phyloP scores from a whole-genome alignment of 2,113 vertebrate genomes.

The Dermatemys mawii region DNA sequence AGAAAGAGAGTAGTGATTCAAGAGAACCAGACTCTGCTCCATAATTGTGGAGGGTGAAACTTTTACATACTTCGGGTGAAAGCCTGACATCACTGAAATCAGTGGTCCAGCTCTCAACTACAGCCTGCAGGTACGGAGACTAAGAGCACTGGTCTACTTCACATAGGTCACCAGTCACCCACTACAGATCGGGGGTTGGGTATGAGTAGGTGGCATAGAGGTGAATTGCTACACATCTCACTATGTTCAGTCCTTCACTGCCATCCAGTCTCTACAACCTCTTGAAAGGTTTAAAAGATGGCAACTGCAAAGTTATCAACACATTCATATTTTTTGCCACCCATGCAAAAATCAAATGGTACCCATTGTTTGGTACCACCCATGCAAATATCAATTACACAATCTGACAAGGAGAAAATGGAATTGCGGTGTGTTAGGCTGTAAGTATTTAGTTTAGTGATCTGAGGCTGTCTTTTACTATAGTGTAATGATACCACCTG shows the following conservation, averaged over 20 bases:
- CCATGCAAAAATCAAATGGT: slow-evolving; percentile 58
- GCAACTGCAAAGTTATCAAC: slow-evolving; percentile 34
- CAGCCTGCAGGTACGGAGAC: background rate
- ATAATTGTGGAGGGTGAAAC: background rate
- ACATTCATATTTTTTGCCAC: slow-evolving; percentile 38
- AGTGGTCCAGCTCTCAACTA: background rate
- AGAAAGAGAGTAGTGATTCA: background rate
- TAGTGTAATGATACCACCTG: slow-evolving; percentile 9
- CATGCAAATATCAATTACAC: slow-evolving; percentile 61
- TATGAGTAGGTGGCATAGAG: background rate
- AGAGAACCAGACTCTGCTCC: background rate
- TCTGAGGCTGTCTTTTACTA: slow-evolving; percentile 45
- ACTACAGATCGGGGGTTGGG: fast-evolving
- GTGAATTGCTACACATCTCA: background rate
- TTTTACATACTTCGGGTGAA: background rate
- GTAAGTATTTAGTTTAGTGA: slow-evolving; percentile 42
- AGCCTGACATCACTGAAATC: background rate
- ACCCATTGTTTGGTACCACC: slow-evolving; percentile 53
- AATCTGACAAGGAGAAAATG: slow-evolving; percentile 68
- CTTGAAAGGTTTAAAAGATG: slow-evolving; percentile 5
- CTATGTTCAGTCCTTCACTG: slow-evolving; percentile 71
- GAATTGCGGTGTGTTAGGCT: slow-evolving; percentile 43
- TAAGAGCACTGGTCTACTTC: too few relatives aligned
- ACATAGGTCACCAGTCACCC: background rate
- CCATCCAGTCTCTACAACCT: background rate